A percentile compares a stretch with the other conserved stretches of the same genome.
Conservation (phyloP, 1,140 invertebrate genomes). For the Rhizoglyphus robini region DNA sequence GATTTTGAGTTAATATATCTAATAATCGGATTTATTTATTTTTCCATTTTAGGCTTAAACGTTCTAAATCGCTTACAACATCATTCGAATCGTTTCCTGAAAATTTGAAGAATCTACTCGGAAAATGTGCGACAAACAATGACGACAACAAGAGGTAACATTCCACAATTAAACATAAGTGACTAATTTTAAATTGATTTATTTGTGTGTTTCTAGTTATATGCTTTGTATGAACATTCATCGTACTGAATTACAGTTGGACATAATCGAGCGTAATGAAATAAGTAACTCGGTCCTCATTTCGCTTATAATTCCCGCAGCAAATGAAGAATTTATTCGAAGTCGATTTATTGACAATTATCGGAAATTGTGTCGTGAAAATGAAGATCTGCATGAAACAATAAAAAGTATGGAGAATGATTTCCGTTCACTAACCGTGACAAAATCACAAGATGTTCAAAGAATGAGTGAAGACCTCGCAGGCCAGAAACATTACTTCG, state of each 20-base stretch:
- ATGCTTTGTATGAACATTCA: neutral
- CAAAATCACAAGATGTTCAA: neutral
- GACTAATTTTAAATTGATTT: neutral
- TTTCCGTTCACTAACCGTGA: neutral
- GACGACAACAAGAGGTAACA: neutral
- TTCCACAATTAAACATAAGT: neutral
- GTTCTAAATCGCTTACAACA: neutral
- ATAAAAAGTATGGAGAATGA: neutral
- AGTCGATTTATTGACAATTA: neutral
- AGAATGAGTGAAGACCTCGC: neutral
- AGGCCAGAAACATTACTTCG: neutral
- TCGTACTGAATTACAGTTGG: neutral
- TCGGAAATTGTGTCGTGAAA: conserved; percentile 9
- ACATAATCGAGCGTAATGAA: conserved; percentile 14
- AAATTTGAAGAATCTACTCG: neutral
- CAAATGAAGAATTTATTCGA: conserved; percentile 15
- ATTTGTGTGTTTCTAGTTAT: neutral
- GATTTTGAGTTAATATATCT: neutral
- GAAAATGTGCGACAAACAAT: neutral
- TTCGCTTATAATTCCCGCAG: conserved; percentile 9
- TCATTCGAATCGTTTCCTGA: conserved; percentile 8
- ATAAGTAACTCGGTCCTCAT: neutral
- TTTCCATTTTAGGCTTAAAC: neutral
- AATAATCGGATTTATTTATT: neutral
- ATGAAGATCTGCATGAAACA: neutral